phyloP scores from a whole-genome alignment of 2,797 vertebrate genomes.

The Alectoris magna region DNA sequence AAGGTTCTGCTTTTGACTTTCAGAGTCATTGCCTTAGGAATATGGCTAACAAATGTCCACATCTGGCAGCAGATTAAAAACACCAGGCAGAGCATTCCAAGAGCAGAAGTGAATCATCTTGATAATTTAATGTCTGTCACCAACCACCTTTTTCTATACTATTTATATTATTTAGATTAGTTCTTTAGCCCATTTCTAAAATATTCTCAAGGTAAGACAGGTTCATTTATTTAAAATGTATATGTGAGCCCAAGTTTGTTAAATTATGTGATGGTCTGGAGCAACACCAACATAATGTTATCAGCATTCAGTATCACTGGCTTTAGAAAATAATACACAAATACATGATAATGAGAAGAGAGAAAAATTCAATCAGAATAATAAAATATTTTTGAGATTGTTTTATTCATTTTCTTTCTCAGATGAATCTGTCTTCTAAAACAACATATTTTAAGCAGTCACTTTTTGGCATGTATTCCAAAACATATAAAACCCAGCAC shows the following conservation, averaged over 20 bases:
- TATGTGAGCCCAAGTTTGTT: neutral
- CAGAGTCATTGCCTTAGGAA: neutral
- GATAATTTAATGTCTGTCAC: neutral
- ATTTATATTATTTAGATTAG: neutral
- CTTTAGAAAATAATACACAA: neutral
- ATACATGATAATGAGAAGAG: slow-evolving; percentile 51
- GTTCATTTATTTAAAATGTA: neutral
- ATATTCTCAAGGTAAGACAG: neutral
- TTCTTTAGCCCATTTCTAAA: neutral
- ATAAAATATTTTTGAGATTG: slow-evolving; percentile 55
- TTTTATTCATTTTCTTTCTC: slow-evolving; percentile 54
- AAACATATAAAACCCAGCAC: slow-evolving; percentile 27
- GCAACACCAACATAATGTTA: neutral
- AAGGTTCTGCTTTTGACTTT: neutral
- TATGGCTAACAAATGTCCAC: neutral
- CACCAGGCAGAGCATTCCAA: neutral
- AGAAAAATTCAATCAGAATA: slow-evolving; percentile 60
- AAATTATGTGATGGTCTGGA: neutral
- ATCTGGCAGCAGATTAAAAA: neutral
- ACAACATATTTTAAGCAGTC: slow-evolving; percentile 27
- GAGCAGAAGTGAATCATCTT: neutral
- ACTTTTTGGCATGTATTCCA: slow-evolving; percentile 4
- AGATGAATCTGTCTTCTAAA: slow-evolving; percentile 27
- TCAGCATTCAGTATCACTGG: slow-evolving; percentile 25
- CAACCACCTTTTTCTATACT: neutral